Evolutionary conservation across 2,888 invertebrate species (phyloP).

Genomic region (Tinea semifulvella): DNA sequence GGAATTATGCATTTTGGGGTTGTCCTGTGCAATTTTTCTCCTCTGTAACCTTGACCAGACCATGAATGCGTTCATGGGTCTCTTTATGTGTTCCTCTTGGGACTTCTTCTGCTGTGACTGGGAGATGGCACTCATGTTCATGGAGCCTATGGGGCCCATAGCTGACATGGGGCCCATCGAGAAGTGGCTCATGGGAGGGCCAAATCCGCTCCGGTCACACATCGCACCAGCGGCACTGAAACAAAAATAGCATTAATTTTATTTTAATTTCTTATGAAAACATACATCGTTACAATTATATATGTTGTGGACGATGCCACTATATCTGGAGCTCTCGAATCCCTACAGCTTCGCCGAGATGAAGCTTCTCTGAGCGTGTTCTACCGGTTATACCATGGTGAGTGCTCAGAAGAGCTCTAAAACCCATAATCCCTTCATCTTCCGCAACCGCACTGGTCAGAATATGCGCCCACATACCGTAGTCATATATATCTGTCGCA

Average conservation of each 20-base stretch:
- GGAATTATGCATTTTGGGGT: slow-evolving; percentile 98
- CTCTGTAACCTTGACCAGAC: slow-evolving; percentile 95
- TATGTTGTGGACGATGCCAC: too few relatives aligned
- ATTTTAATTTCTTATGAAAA: background rate
- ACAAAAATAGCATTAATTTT: slow-evolving; percentile 20
- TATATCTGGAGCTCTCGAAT: too few relatives aligned
- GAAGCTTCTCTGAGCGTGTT: too few relatives aligned
- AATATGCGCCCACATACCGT: too few relatives aligned
- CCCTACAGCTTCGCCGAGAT: too few relatives aligned
- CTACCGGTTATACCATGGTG: too few relatives aligned
- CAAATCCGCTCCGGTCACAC: slow-evolving; percentile 73
- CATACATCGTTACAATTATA: background rate
- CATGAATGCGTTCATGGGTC: slow-evolving; percentile 99
- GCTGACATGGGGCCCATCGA: slow-evolving; percentile 63
- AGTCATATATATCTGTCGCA: too few relatives aligned
- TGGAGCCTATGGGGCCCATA: slow-evolving; percentile 65
- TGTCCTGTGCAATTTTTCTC: slow-evolving; percentile 95
- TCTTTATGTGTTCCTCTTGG: slow-evolving; percentile 89
- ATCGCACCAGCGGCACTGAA: slow-evolving; percentile 77
- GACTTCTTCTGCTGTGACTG: slow-evolving; percentile 62
- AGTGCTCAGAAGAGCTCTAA: too few relatives aligned
- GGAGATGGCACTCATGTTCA: slow-evolving; percentile 66
- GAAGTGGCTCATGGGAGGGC: slow-evolving; percentile 67
- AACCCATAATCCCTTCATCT: too few relatives aligned
- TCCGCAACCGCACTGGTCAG: too few relatives aligned